Percentiles rank a stretch among this genome's conserved stretches.
Evolutionary conservation across 2,113 vertebrate genomes (phyloP).

Genomic region (Melanostigma gelatinosum): DNA sequence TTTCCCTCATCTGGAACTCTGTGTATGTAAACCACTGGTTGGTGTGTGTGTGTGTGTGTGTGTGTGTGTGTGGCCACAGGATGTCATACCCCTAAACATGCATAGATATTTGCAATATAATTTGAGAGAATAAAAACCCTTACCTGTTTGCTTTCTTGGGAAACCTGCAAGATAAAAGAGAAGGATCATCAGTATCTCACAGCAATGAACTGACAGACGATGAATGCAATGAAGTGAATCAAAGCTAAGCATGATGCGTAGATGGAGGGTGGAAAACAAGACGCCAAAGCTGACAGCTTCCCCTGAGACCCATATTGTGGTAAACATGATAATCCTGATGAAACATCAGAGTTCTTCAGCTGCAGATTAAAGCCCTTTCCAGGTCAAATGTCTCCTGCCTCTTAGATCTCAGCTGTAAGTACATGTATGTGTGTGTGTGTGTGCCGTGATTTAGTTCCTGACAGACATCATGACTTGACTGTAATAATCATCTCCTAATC

Average conservation of each 20-base stretch:
- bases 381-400: conserved; percentile 71
- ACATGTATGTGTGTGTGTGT: neutral
- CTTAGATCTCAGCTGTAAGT: conserved; percentile 44
- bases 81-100: conserved; percentile 9
- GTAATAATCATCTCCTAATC: conserved; percentile 54
- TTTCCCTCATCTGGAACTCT: conserved; percentile 44
- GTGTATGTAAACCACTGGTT: conserved; percentile 5
- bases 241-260: conserved; percentile 18
- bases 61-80: neutral
- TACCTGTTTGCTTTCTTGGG: conserved; percentile 98
- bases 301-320: conserved; percentile 40
- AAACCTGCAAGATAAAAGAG: conserved; percentile 88
- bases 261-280: conserved; percentile 47
- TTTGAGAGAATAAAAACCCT: conserved; percentile 57
- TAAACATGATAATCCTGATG: conserved; percentile 78
- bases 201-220: conserved; percentile 3
- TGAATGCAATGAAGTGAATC: neutral
- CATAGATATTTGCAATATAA: neutral
- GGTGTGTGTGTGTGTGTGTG: neutral
- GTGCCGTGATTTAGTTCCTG: conserved; percentile 26
- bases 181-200: conserved; percentile 48
- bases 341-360: conserved; percentile 67
- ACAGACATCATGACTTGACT: conserved; percentile 41
- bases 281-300: conserved; percentile 25
- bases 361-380: conserved; percentile 77